Evolutionary conservation across 2,888 invertebrate genomes (phyloP).

Genomic region (Bombyx huttoni): DNA sequence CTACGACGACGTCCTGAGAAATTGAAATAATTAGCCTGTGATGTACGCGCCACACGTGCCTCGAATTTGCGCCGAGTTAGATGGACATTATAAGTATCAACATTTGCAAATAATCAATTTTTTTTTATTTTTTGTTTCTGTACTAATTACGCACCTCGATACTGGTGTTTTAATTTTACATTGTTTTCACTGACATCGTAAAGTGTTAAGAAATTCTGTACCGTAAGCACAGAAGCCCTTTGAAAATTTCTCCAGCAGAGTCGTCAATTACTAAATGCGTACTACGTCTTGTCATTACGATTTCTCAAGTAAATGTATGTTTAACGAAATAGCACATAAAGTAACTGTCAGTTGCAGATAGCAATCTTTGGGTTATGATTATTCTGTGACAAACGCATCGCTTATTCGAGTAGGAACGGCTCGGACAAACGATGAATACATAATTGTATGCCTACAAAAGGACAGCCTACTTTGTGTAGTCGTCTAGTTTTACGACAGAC

Average conservation of each 20-base stretch:
- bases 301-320: background rate
- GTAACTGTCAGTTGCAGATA: conserved; percentile 12
- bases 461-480: conserved; percentile 48
- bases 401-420: conserved; percentile 29
- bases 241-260: too few relatives aligned
- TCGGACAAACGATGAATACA: conserved; percentile 42
- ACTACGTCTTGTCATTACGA: too few relatives aligned
- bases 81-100: conserved; percentile 6
- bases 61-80: conserved; percentile 19
- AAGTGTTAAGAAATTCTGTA: too few relatives aligned
- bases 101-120: background rate
- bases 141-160: too few relatives aligned
- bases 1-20: conserved; percentile 45
- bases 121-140: background rate
- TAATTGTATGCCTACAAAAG: conserved; percentile 55
- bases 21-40: conserved; percentile 59
- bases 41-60: conserved; percentile 31
- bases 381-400: conserved; percentile 28
- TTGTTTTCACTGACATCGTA: too few relatives aligned
- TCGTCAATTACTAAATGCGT: too few relatives aligned
- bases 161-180: too few relatives aligned
- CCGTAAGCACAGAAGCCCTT: too few relatives aligned
- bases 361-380: conserved; percentile 9
- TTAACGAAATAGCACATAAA: conserved; percentile 1
- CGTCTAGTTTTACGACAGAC: conserved; percentile 59